phyloP scores from a whole-genome alignment of 1,140 invertebrate genomes.

The Cotesia typhae region DNA sequence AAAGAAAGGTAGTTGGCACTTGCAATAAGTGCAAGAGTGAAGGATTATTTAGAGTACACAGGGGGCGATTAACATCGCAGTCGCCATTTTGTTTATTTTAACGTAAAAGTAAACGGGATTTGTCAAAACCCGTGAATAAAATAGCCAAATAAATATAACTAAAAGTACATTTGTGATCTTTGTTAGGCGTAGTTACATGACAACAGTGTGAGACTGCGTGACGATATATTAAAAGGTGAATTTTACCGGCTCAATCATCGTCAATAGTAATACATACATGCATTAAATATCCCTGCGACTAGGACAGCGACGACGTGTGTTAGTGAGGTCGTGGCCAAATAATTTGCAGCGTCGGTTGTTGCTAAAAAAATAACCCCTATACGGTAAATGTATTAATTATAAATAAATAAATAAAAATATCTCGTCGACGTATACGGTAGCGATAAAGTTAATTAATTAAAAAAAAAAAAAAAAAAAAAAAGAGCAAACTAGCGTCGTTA shows the following conservation, averaged over 20 bases:
- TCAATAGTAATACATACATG: background rate
- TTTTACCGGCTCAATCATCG: background rate
- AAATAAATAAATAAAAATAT: background rate
- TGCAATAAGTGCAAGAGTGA: too few relatives aligned
- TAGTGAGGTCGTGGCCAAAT: conserved; percentile 3
- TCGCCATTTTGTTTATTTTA: conserved; percentile 30
- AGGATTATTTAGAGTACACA: too few relatives aligned
- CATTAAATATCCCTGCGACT: background rate
- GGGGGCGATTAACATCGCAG: conserved; percentile 6
- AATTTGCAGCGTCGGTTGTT: background rate
- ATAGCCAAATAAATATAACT: background rate
- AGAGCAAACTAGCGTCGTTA: background rate
- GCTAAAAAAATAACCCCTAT: background rate
- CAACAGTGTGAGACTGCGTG: background rate
- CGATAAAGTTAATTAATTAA: background rate
- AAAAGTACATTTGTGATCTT: background rate
- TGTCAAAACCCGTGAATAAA: background rate
- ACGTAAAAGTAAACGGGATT: conserved; percentile 16
- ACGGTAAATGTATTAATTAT: background rate
- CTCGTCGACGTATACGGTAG: too few relatives aligned
- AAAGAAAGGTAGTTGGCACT: too few relatives aligned
- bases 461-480: background rate
- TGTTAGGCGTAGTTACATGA: background rate
- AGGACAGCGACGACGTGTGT: conserved; percentile 5
- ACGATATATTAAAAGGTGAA: background rate